Evolutionary conservation across 2,113 vertebrate genomes (phyloP).

Genomic region (Himantopus leucocephalus): DNA sequence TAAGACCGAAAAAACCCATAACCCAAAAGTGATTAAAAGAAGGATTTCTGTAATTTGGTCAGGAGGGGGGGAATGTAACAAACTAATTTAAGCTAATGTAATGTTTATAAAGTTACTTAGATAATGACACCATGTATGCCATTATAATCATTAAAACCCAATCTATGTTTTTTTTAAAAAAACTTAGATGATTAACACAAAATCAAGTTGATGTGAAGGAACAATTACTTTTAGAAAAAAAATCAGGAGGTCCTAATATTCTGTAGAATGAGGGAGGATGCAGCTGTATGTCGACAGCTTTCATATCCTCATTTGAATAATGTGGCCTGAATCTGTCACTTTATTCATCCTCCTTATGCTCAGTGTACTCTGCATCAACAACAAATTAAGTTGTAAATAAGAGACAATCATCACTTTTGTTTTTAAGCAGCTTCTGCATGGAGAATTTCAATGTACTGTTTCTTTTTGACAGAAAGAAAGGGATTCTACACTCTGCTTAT

Average conservation of each 20-base stretch:
- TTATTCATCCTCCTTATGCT: constrained; percentile 93
- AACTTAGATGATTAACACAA: constrained; percentile 77
- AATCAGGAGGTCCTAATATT: constrained; percentile 86
- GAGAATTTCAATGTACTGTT: constrained; percentile 80
- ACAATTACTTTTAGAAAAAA: constrained; percentile 76
- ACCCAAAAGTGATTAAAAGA: constrained; percentile 51
- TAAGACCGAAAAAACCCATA: background rate
- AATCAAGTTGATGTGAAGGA: constrained; percentile 77
- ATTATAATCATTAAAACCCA: constrained; percentile 77
- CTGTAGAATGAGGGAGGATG: constrained; percentile 84
- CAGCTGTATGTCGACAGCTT: constrained; percentile 90
- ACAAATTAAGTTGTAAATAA: constrained; percentile 97
- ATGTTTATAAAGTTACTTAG: constrained; percentile 74
- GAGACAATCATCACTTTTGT: constrained; percentile 97
- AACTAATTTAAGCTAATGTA: constrained; percentile 75
- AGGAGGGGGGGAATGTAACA: constrained; percentile 20
- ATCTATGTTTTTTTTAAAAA: constrained; percentile 60
- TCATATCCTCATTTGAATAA: constrained; percentile 98
- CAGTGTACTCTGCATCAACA: constrained; percentile 91
- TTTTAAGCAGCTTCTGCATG: constrained; percentile 83
- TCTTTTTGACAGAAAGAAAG: constrained; percentile 71
- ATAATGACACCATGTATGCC: constrained; percentile 74
- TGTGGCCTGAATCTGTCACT: constrained; percentile 97
- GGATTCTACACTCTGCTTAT: constrained; percentile 77
- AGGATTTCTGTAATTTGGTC: constrained; percentile 35